Percentiles rank a stretch among this genome's conserved stretches.
phyloP scores from a whole-genome alignment of 2,888 invertebrate species.

The Scaptomyza parva region DNA sequence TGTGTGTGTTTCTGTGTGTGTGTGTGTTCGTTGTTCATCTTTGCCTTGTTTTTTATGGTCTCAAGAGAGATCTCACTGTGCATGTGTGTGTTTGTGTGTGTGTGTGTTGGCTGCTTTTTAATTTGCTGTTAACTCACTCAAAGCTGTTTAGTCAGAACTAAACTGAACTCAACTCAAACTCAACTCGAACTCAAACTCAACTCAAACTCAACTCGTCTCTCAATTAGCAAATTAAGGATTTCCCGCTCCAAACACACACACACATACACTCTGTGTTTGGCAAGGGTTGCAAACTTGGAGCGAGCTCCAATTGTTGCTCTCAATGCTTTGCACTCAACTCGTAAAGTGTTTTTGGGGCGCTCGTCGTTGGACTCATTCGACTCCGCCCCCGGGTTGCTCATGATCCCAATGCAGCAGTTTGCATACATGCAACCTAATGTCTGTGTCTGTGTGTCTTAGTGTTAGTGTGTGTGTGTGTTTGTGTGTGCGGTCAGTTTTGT shows the following conservation, averaged over 20 bases:
- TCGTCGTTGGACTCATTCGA: no score
- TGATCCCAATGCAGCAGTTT: conserved; percentile 36
- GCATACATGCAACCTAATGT: conserved; percentile 28
- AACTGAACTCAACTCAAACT: not conserved
- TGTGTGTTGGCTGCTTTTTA: conserved; percentile 39
- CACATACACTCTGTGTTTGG: conserved; percentile 13
- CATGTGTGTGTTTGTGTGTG: conserved; percentile 5
- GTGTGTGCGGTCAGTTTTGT: conserved; percentile 50
- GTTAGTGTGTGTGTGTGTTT: conserved; percentile 31
- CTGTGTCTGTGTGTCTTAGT: no score
- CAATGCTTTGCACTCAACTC: conserved; percentile 56
- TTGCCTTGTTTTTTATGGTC: conserved; percentile 14
- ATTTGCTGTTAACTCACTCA: conserved; percentile 49
- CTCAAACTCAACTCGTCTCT: conserved; percentile 50
- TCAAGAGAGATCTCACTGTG: conserved; percentile 4
- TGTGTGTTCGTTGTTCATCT: not conserved
- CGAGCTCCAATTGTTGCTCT: conserved; percentile 22
- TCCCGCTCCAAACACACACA: conserved; percentile 33
- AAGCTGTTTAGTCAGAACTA: not conserved
- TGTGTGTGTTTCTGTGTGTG: no score
- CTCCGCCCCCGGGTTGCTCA: conserved; percentile 67
- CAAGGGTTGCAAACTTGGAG: conserved; percentile 6
- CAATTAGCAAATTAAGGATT: conserved; percentile 75
- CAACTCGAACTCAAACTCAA: not conserved
- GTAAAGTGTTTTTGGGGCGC: conserved; percentile 34